Base-by-base conservation (phyloP, 2,113 vertebrate genomes). In the Apodemus speciosus region DNA sequence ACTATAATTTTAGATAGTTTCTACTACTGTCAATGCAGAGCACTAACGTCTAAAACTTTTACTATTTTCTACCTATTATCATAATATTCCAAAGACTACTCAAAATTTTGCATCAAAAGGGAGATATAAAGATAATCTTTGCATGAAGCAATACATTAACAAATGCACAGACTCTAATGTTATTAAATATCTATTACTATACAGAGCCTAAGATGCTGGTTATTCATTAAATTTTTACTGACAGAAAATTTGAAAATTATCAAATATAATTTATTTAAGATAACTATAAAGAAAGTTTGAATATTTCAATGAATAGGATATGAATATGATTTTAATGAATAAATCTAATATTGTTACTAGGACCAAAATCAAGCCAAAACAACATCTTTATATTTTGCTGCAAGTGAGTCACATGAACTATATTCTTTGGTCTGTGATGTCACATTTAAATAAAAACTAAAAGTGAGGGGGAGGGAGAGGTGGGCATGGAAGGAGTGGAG, bases 291-390 rank as follows among this genome's bases (percentile, higher is more conserved):
- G 96, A 97, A n/a, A 8, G 77, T 43, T 40, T 88, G 94, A 38
- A 91, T 66, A 72, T 60, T 38, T 95, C 95, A 62, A 18, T 46
- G 14, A 46, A 49, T 49, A 66, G 30, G 9, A 18, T 95, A 93
- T 96, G 60, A 93, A 93, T 95, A 73, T 96, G 95, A 97, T 94
- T 92, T 95, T 87, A 95, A 20, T 83, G 81, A 97, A 92, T 56
- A 90, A 95, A 66, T n/a, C 20, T 75, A 96, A 96, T 32, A 2
- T 77, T 79, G 68, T 64, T 96, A 92, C 92, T 95, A 97, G 95
- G 13, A 96, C 40, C 95, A 94, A 97, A 94, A 96, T 97, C 86
- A 97, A 93, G 43, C 64, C 96, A 96, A 91, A 96, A 46, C 13
- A 84, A 3, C 8, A 66, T 40, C 72, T 92, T 58, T 2, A 62